phyloP scores from a whole-genome alignment of 2,888 invertebrate species.

The Pseudanteris insignis region DNA sequence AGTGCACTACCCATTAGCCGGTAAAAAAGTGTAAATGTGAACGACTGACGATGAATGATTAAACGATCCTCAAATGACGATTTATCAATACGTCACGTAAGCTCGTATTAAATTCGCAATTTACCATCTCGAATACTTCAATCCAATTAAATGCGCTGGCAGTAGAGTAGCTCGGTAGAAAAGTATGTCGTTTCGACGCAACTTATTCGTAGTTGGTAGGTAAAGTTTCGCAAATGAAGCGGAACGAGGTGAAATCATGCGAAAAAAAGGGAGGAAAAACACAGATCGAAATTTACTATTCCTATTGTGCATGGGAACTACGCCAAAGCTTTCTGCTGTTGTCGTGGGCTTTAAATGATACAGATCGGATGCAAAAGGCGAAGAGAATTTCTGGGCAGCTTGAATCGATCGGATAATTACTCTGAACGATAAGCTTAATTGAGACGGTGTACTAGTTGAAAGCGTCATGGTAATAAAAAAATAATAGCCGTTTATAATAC shows the following conservation, averaged over 20 bases:
- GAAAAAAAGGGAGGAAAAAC: slow-evolving; percentile 14
- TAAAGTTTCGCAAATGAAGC: slow-evolving; percentile 33
- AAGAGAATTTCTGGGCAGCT: slow-evolving; percentile 33
- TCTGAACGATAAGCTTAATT: slow-evolving; percentile 39
- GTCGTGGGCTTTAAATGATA: slow-evolving; percentile 24
- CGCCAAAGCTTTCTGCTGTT: slow-evolving; percentile 17
- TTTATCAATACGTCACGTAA: neutral
- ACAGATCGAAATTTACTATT: slow-evolving; percentile 27
- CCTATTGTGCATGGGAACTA: slow-evolving; percentile 32
- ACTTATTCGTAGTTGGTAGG: slow-evolving; percentile 33
- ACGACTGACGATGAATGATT: slow-evolving; percentile 1
- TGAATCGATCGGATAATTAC: slow-evolving; percentile 45
- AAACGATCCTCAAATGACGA: neutral
- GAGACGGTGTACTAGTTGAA: slow-evolving; percentile 25
- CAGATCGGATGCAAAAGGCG: slow-evolving; percentile 35
- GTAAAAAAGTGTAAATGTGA: neutral
- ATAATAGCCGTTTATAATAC: slow-evolving; percentile 23
- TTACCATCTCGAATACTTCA: slow-evolving; percentile 12
- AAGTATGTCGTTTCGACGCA: slow-evolving; percentile 21
- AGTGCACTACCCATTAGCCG: neutral
- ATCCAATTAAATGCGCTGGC: slow-evolving; percentile 17
- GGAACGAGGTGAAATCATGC: slow-evolving; percentile 18
- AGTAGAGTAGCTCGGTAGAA: no score
- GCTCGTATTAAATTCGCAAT: slow-evolving; percentile 20
- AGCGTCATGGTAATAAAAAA: slow-evolving; percentile 26